phyloP scores from a whole-genome alignment of 64 coral and sea anemone genomes.

The Dendrophyllia cribrosa region DNA sequence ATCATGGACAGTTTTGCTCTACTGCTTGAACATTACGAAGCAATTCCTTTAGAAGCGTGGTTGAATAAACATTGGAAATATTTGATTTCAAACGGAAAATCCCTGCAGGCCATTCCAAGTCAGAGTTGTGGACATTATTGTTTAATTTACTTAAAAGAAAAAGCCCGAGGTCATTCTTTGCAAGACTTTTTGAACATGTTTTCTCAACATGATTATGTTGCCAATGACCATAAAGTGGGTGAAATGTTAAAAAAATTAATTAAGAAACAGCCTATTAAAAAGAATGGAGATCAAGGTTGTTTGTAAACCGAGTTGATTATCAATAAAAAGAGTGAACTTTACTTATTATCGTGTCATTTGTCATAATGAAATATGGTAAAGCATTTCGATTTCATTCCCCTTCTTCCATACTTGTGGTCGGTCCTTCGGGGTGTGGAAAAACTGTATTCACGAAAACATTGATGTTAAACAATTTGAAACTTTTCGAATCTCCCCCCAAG shows the following conservation, averaged over 20 bases:
- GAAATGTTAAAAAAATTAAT: not conserved
- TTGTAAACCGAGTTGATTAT: not conserved
- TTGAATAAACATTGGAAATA: not conserved
- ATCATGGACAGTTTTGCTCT: constrained; percentile 52
- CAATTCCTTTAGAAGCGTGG: not conserved
- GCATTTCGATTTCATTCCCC: not conserved
- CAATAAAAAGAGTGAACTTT: not conserved
- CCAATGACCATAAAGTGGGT: not conserved
- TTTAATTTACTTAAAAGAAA: not conserved
- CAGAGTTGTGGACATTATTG: constrained; percentile 40
- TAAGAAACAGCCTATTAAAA: not conserved
- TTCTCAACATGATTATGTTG: not conserved
- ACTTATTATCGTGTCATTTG: too few species aligned
- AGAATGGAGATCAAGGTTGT: too few species aligned
- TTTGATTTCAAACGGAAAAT: not conserved
- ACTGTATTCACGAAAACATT: not conserved
- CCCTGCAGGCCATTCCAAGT: not conserved
- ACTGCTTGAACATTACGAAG: not conserved
- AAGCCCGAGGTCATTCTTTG: not conserved
- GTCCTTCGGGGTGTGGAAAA: not conserved
- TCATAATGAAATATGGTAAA: not conserved
- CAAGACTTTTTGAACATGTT: not conserved
- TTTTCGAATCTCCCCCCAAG: not conserved
- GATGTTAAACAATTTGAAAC: too few species aligned
- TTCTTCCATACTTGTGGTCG: not conserved